Evolutionary conservation across 2,797 vertebrate genomes (phyloP).

Genomic region (Channallabes apus): DNA sequence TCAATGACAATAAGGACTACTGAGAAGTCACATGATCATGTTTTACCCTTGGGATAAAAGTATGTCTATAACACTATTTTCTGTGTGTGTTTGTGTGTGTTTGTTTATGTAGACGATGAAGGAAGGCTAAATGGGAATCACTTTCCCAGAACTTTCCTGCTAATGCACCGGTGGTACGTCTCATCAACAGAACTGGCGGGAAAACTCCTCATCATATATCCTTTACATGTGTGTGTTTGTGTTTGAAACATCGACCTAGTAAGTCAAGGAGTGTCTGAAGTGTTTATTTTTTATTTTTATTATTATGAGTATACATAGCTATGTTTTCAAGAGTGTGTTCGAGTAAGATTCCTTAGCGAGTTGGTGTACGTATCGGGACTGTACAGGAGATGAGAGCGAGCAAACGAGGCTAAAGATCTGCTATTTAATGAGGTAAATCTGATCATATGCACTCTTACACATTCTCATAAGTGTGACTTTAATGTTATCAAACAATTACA

Average conservation of each 20-base stretch:
- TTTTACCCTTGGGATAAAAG: not conserved
- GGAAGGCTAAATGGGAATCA: slow-evolving; percentile 78
- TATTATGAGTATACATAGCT: not conserved
- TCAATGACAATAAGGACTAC: not conserved
- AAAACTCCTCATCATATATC: slow-evolving; percentile 95
- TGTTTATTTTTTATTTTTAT: not conserved
- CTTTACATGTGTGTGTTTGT: slow-evolving; percentile 60
- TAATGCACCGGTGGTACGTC: slow-evolving; percentile 97
- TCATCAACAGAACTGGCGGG: slow-evolving; percentile 88
- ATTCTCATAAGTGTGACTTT: not conserved
- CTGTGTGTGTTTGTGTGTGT: slow-evolving; percentile 21
- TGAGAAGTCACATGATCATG: not conserved
- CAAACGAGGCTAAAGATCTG: slow-evolving; percentile 89
- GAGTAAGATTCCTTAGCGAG: slow-evolving; percentile 64
- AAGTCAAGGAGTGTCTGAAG: not conserved
- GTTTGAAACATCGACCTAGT: too few species aligned
- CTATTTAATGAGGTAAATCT: slow-evolving; percentile 91
- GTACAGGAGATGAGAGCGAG: slow-evolving; percentile 74
- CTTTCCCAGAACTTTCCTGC: slow-evolving; percentile 86
- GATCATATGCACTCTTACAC: not conserved
- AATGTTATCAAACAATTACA: not conserved
- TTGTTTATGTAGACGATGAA: slow-evolving; percentile 77
- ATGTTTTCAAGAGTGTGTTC: not conserved
- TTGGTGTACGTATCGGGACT: slow-evolving; percentile 81
- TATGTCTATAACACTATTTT: not conserved